Conservation (phyloP, 2,797 vertebrate species). For the Adrianichthys oophorus region DNA sequence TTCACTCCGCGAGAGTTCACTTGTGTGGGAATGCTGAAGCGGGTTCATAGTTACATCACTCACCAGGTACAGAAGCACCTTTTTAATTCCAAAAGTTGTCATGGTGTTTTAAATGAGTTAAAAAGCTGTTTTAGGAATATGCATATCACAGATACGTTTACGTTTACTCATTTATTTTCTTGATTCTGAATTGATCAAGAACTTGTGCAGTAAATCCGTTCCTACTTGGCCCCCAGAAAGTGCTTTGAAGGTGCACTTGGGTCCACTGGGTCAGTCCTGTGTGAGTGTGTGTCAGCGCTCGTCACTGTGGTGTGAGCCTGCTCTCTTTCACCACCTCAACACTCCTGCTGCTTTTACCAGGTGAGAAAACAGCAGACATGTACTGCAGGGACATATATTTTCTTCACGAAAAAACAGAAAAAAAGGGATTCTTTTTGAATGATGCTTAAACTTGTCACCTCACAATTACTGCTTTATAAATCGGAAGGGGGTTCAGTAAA, state of each 20-base stretch:
- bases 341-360: slow-evolving; percentile 59
- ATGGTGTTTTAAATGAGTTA: too few species aligned
- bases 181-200: slow-evolving; percentile 38
- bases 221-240: slow-evolving; percentile 67
- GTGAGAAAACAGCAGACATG: slow-evolving; percentile 41
- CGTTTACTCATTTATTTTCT: not conserved
- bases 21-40: slow-evolving; percentile 74
- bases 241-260: slow-evolving; percentile 56
- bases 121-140: too few species aligned
- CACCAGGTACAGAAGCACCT: slow-evolving; percentile 64
- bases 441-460: too few species aligned
- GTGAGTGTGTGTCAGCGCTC: slow-evolving; percentile 59
- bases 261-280: slow-evolving; percentile 71
- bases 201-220: slow-evolving; percentile 62
- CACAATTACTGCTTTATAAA: too few species aligned
- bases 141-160: too few species aligned
- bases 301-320: slow-evolving; percentile 69
- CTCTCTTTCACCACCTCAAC: slow-evolving; percentile 74
- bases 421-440: too few species aligned
- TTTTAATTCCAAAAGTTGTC: not conserved
- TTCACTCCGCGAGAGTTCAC: slow-evolving; percentile 73
- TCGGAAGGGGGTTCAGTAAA: too few species aligned
- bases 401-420: not conserved
- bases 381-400: not conserved
- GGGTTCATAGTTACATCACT: slow-evolving; percentile 65